phyloP scores from a whole-genome alignment of 2,888 invertebrate species.

The Sphecodes monilicornis region DNA sequence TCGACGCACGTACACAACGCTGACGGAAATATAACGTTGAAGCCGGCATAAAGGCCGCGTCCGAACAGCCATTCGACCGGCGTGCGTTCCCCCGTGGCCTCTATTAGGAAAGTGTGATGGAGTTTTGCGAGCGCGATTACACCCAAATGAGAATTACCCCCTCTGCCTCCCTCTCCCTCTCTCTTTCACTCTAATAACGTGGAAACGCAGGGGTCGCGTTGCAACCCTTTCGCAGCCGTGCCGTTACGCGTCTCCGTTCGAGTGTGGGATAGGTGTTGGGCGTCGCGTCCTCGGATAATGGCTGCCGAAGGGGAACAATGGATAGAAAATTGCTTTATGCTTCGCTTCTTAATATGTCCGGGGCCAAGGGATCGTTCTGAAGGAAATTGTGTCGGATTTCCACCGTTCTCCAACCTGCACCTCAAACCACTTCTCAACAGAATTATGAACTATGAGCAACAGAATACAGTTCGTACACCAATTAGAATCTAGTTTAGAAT shows the following conservation, averaged over 20 bases:
- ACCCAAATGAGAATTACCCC: conserved; percentile 84
- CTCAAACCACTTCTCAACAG: neutral
- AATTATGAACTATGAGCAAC: conserved; percentile 1
- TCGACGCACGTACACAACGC: conserved; percentile 29
- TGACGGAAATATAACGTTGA: conserved; percentile 61
- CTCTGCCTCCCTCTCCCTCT: conserved; percentile 29
- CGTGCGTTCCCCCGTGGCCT: conserved; percentile 79
- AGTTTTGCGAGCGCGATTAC: conserved; percentile 85
- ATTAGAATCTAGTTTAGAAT: too few relatives aligned
- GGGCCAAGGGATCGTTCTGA: conserved; percentile 6
- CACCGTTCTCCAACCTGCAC: neutral
- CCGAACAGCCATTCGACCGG: conserved; percentile 68
- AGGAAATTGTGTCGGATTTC: conserved; percentile 40
- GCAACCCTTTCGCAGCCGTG: conserved; percentile 78
- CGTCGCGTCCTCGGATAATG: conserved; percentile 65
- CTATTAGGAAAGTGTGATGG: conserved; percentile 85
- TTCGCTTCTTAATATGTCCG: conserved; percentile 59
- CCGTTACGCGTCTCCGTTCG: conserved; percentile 65
- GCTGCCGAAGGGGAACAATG: conserved; percentile 71
- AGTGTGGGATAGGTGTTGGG: conserved; percentile 65
- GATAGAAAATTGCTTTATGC: conserved; percentile 73
- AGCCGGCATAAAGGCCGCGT: conserved; percentile 74
- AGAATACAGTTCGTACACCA: neutral
- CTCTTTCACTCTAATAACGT: conserved; percentile 27
- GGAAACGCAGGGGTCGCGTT: conserved; percentile 56